phyloP scores from a whole-genome alignment of 1,140 invertebrate species.

The Steinernema khuongi region DNA sequence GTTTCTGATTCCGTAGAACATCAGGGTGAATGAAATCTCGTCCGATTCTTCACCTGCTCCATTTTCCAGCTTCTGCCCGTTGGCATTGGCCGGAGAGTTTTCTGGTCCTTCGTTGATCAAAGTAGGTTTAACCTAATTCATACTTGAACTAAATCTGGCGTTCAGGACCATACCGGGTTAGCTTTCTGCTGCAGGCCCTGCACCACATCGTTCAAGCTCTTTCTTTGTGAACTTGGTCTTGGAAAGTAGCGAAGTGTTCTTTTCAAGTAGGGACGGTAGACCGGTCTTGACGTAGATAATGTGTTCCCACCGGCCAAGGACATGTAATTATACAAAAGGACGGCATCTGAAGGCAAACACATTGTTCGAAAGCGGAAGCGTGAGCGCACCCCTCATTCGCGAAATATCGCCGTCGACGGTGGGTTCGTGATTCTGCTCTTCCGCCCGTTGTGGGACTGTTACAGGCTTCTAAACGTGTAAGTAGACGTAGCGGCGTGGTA shows the following conservation, averaged over 20 bases:
- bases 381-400: background rate
- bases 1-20: background rate
- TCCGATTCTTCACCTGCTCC: background rate
- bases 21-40: background rate
- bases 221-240: background rate
- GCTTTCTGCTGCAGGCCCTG: background rate
- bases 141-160: too few species aligned
- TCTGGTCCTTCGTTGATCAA: too few species aligned
- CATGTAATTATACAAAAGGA: background rate
- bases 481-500: too few species aligned
- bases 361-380: background rate
- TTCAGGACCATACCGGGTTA: background rate
- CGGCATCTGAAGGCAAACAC: background rate
- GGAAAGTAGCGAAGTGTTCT: background rate
- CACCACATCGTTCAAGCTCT: background rate
- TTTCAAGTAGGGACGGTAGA: background rate
- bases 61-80: too few species aligned
- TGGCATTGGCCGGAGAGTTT: too few species aligned
- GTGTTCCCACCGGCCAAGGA: background rate
- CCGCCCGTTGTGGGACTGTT: background rate
- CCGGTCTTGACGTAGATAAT: background rate
- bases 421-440: background rate
- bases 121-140: too few species aligned
- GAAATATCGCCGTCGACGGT: background rate
- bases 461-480: background rate